Percentiles rank a stretch among this genome's conserved stretches.
phyloP scores from a whole-genome alignment of 2,888 invertebrate genomes.

The Alentia gelatinosa region DNA sequence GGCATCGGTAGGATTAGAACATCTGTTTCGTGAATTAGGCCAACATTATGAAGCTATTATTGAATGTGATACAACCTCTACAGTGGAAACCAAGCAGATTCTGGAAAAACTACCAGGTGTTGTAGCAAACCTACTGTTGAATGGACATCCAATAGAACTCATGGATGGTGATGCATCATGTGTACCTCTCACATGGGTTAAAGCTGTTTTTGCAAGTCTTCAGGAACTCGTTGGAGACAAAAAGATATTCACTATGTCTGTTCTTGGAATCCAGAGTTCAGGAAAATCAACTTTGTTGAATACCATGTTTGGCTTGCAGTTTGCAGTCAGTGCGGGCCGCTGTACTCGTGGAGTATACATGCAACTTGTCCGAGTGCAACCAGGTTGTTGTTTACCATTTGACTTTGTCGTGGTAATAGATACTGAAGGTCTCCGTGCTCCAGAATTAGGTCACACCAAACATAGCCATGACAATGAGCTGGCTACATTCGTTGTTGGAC shows the following conservation, averaged over 20 bases:
- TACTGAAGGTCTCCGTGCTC: conserved; percentile 38
- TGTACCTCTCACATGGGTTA: conserved; percentile 50
- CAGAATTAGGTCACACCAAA: background rate
- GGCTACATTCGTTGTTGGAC: conserved; percentile 53
- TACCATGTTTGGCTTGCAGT: conserved; percentile 57
- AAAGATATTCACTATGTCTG: conserved; percentile 56
- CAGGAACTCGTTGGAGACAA: conserved; percentile 35
- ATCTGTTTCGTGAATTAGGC: conserved; percentile 56
- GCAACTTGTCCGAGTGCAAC: conserved; percentile 44
- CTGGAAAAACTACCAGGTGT: background rate
- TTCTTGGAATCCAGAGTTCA: conserved; percentile 59
- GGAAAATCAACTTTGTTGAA: conserved; percentile 59
- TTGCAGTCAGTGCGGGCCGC: conserved; percentile 57
- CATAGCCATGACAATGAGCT: conserved; percentile 57
- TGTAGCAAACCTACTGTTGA: conserved; percentile 38
- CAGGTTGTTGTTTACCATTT: background rate
- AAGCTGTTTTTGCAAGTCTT: conserved; percentile 16
- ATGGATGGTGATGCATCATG: conserved; percentile 55
- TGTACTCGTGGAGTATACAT: conserved; percentile 56
- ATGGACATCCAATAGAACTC: conserved; percentile 55
- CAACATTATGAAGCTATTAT: conserved; percentile 54
- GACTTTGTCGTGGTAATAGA: conserved; percentile 42
- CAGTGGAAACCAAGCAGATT: background rate
- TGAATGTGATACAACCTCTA: background rate
- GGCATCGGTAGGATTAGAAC: conserved; percentile 53